phyloP scores from a whole-genome alignment of 2,113 vertebrate genomes.

The Chamaea fasciata region DNA sequence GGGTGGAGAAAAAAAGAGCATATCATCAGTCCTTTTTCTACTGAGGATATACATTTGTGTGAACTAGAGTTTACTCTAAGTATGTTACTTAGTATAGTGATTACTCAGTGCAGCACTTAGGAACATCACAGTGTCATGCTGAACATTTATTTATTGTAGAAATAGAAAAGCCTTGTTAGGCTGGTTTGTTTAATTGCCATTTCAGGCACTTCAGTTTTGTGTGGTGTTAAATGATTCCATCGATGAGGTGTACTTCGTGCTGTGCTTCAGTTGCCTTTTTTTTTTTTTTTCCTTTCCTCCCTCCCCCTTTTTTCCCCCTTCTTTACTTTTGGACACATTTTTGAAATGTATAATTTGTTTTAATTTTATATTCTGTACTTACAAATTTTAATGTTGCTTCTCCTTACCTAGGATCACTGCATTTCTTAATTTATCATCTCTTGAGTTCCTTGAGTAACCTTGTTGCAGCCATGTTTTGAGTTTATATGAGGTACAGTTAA shows the following conservation, averaged over 20 bases:
- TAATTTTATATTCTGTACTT: conserved; percentile 29
- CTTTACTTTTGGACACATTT: neutral
- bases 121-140: neutral
- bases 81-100: neutral
- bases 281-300: neutral
- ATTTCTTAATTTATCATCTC: conserved; percentile 64
- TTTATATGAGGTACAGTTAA: conserved; percentile 60
- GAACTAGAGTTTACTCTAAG: neutral
- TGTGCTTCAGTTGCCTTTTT: neutral
- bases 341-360: conserved; percentile 40
- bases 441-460: conserved; percentile 63
- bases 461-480: conserved; percentile 65
- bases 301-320: neutral
- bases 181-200: neutral
- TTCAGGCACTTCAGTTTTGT: neutral
- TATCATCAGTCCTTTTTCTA: neutral
- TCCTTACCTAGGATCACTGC: conserved; percentile 59
- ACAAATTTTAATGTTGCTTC: conserved; percentile 31
- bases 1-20: neutral
- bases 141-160: neutral
- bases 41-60: neutral
- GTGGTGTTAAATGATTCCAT: neutral
- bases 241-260: neutral
- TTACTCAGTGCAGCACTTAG: neutral
- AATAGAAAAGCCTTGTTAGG: neutral